These are phyloP conservation scores for Urocyon cinereoargenteus DNA, from an alignment of 2,797 vertebrate genomes.

Conservation along the genomic window DNA sequence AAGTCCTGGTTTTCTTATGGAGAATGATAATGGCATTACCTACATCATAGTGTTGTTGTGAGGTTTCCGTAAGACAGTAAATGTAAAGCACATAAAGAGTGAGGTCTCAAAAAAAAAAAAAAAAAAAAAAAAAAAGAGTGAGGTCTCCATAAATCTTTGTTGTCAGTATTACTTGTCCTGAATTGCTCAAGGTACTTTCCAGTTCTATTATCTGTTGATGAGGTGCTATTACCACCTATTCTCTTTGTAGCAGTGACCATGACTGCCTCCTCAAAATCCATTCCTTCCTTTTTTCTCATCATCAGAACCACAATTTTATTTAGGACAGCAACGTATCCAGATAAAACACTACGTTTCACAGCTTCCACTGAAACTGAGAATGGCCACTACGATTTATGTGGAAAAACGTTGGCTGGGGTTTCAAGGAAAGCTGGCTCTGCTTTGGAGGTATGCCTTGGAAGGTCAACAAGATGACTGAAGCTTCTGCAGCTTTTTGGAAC, in stretches of 20 bases:
- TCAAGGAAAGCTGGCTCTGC: not conserved
- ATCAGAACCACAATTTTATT: not conserved
- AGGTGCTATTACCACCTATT: not conserved
- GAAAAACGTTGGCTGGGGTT: not conserved
- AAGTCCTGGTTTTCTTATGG: not conserved
- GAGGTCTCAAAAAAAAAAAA: not conserved
- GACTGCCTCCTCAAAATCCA: not conserved
- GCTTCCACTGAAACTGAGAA: not conserved
- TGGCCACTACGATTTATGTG: not conserved
- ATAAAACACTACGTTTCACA: not conserved
- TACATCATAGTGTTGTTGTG: not conserved
- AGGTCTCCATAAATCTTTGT: not conserved
- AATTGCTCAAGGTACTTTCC: not conserved
- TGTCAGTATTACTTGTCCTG: not conserved
- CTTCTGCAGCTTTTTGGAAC: not conserved
- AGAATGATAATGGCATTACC: not conserved
- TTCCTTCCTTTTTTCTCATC: not conserved
- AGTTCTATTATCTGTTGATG: not conserved
- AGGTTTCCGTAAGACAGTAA: not conserved
- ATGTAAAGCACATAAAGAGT: not conserved
- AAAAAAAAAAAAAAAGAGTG: not conserved
- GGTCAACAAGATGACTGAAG: not conserved
- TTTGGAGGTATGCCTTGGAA: not conserved
- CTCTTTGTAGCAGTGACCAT: not conserved
- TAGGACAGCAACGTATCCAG: not conserved